Evolutionary conservation across 2,888 invertebrate species (phyloP).

Genomic region (Erpobdella octoculata): DNA sequence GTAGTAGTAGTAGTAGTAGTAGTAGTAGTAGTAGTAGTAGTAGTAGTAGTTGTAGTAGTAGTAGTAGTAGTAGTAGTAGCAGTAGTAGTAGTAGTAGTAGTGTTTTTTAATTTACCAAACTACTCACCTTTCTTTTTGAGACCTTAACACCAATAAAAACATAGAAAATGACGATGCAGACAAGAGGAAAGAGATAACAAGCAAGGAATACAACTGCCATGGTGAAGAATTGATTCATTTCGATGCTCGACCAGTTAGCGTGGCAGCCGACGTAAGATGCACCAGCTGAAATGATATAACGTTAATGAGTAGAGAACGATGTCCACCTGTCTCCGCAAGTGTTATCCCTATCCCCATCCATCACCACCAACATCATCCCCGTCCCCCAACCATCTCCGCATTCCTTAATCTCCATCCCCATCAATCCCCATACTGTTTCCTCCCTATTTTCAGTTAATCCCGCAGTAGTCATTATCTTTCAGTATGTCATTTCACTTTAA

Average conservation of each 20-base stretch:
- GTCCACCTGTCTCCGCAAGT: too few relatives aligned
- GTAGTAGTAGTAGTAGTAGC: neutral
- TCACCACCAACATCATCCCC: too few relatives aligned
- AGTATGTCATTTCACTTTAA: too few relatives aligned
- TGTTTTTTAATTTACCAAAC: neutral
- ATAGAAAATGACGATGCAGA: slow-evolving; percentile 82
- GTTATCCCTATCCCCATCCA: too few relatives aligned
- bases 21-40: neutral
- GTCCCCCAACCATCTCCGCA: too few relatives aligned
- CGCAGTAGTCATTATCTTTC: too few relatives aligned
- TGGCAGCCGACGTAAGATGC: slow-evolving; percentile 23
- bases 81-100: neutral
- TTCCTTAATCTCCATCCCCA: too few relatives aligned
- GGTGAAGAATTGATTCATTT: slow-evolving; percentile 10
- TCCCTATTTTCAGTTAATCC: too few relatives aligned
- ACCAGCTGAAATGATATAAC: neutral
- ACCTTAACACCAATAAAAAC: slow-evolving; percentile 65
- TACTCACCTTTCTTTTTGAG: slow-evolving; percentile 63
- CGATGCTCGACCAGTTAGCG: slow-evolving; percentile 8
- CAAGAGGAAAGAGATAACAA: slow-evolving; percentile 83
- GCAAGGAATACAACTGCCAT: slow-evolving; percentile 77
- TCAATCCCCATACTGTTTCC: too few relatives aligned
- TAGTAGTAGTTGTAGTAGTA: neutral
- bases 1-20: neutral
- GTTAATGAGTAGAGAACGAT: too few relatives aligned